Conservation (phyloP, 2,113 vertebrate genomes). For the Vimba vimba region DNA sequence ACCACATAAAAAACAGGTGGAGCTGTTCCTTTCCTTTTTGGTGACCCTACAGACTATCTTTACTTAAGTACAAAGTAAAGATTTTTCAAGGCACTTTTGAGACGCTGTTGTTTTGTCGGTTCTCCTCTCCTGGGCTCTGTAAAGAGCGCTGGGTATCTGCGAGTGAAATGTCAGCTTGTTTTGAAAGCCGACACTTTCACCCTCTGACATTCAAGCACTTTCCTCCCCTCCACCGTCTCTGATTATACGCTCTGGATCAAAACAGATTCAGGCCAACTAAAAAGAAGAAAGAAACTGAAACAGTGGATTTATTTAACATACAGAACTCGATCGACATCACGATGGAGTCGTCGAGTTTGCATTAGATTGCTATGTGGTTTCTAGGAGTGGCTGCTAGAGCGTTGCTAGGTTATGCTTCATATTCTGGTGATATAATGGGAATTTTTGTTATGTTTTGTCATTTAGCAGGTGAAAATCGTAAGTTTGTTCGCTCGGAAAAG, state of each 20-base stretch:
- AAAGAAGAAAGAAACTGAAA: background rate
- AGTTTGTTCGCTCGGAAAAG: background rate
- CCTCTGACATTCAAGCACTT: constrained; percentile 66
- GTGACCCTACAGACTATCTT: background rate
- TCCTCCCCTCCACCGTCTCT: background rate
- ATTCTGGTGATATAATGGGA: background rate
- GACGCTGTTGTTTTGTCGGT: background rate
- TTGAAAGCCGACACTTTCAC: constrained; percentile 71
- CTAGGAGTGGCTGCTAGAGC: background rate
- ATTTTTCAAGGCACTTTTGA: background rate
- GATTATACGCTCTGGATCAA: constrained; percentile 45
- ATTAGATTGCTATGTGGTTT: background rate
- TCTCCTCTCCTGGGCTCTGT: constrained; percentile 47
- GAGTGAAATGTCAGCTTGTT: constrained; percentile 72
- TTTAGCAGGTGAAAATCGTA: background rate
- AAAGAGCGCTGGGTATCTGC: constrained; percentile 51
- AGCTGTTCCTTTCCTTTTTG: background rate
- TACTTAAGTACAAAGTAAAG: background rate
- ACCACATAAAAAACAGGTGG: constrained; percentile 33
- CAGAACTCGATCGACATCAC: background rate
- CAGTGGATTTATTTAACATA: background rate
- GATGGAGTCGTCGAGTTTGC: background rate
- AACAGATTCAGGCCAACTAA: constrained; percentile 54
- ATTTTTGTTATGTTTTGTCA: background rate
- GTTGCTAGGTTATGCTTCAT: background rate